Evolutionary conservation across 2,888 invertebrate genomes (phyloP), one percentile per base, ranked within the genome.

Genomic region (Drosophila infuscata): DNA sequence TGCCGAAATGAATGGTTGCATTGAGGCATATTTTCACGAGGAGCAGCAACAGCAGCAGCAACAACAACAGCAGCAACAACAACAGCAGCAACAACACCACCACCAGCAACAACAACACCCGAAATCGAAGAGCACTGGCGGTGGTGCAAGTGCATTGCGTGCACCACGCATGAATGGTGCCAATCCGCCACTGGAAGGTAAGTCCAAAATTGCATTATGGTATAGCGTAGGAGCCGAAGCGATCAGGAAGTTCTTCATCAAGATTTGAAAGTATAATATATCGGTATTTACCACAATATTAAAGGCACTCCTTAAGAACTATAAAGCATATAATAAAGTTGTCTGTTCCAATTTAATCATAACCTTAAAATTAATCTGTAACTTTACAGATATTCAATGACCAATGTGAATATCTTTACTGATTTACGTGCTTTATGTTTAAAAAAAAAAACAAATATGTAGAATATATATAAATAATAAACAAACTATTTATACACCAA

Each of bases 11-110:
- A 96, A 96, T 92, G 95, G 96, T 48, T 96, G 96, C 84, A 95
- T 95, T 81, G 96, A 96, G 85, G 95, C 96, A 11, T 96, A 95
- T 83, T 96, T 96, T 76, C 95, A 95, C 83, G 96, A 96, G 88
- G 96, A 96, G 89, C 94, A 94, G 33, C 95, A 95, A 77, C 93
- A 92, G 36, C 82, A 90, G 60, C 78, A 87, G 86, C 87, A 92
- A 4, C 88, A 82, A 1, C 81, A 96, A 82, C 96, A 96, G 84
- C 94, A 94, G 35, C 95, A 95, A 0, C 81, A 96, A 83, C 96
- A 96, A 84, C 94, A 94, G 43, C 95, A 95, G 76, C 93, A 92
- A 32, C 82, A 90, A 59, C 79, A 87, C 87, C 87, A 92, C 20
- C 83, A 96, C 86, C 94, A 94, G 35, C 95, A 95, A 79, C 81